Evolutionary conservation across 2,113 vertebrate genomes (phyloP).

Genomic region (Holacanthus passer): DNA sequence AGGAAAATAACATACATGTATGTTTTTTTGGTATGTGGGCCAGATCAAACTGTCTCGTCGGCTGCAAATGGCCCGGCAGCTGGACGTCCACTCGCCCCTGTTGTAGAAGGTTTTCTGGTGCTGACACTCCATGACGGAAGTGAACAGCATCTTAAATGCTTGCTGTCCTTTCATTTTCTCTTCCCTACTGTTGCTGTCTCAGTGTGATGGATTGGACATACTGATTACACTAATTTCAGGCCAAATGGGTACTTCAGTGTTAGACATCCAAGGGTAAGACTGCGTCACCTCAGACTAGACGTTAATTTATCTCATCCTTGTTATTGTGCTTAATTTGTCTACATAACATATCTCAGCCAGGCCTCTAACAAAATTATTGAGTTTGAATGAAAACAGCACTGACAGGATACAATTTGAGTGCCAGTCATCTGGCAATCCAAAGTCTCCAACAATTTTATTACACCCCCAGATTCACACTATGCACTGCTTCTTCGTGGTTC

Average conservation of each 20-base stretch:
- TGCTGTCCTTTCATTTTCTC: not conserved
- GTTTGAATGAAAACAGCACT: not conserved
- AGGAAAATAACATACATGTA: no score
- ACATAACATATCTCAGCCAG: not conserved
- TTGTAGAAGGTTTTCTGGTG: not conserved
- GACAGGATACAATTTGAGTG: conserved; percentile 17
- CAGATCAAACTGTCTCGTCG: no score
- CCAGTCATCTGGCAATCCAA: not conserved
- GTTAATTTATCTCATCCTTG: conserved; percentile 8
- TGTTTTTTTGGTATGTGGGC: no score
- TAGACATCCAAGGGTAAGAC: not conserved
- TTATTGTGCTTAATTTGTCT: conserved; percentile 20
- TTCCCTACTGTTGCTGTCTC: conserved; percentile 5
- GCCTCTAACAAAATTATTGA: not conserved
- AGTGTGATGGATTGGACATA: conserved; percentile 13
- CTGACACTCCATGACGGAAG: conserved; percentile 5
- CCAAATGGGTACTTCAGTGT: conserved; percentile 30
- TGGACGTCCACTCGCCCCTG: no score
- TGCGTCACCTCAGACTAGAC: conserved; percentile 1
- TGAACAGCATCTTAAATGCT: conserved; percentile 8
- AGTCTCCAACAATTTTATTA: conserved; percentile 2
- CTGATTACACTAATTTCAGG: conserved; percentile 28
- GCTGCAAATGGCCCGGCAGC: no score
- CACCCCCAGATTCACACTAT: not conserved
- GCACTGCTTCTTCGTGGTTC: conserved; percentile 10